These are phyloP conservation scores for Petaurus breviceps DNA, from an alignment of 2,113 vertebrate genomes.

Conservation along the genomic window DNA sequence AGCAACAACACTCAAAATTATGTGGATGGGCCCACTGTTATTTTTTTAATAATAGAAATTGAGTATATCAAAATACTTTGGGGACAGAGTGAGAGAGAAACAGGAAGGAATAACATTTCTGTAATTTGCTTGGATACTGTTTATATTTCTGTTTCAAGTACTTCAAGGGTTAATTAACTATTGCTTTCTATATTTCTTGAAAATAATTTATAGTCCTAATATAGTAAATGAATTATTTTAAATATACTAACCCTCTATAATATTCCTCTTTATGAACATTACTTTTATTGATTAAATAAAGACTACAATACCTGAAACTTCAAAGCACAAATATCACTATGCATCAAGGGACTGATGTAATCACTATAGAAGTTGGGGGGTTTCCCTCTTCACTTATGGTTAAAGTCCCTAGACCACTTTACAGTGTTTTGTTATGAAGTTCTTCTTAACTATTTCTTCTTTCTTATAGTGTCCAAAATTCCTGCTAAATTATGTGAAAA, in stretches of 20 bases:
- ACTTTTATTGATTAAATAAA: constrained; percentile 3
- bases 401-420: constrained; percentile 16
- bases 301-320: constrained; percentile 7
- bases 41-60: constrained; percentile 11
- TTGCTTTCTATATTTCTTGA: constrained; percentile 46
- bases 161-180: not conserved
- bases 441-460: constrained; percentile 11
- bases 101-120: not conserved
- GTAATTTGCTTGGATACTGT: constrained; percentile 34
- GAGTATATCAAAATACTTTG: not conserved
- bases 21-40: constrained; percentile 35
- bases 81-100: constrained; percentile 23
- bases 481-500: not conserved
- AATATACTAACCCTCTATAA: constrained; percentile 17
- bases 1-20: constrained; percentile 52
- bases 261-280: not conserved
- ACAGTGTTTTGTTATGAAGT: not conserved
- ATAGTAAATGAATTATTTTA: constrained; percentile 7
- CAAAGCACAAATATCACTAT: constrained; percentile 29
- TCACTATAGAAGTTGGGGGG: not conserved
- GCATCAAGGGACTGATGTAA: constrained; percentile 45
- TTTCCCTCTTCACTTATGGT: constrained; percentile 34
- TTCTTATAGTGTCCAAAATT: not conserved
- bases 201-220: constrained; percentile 30
- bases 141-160: constrained; percentile 28